Evolutionary conservation across 2,113 vertebrate genomes (phyloP).

Genomic region (Saccopteryx leptura): DNA sequence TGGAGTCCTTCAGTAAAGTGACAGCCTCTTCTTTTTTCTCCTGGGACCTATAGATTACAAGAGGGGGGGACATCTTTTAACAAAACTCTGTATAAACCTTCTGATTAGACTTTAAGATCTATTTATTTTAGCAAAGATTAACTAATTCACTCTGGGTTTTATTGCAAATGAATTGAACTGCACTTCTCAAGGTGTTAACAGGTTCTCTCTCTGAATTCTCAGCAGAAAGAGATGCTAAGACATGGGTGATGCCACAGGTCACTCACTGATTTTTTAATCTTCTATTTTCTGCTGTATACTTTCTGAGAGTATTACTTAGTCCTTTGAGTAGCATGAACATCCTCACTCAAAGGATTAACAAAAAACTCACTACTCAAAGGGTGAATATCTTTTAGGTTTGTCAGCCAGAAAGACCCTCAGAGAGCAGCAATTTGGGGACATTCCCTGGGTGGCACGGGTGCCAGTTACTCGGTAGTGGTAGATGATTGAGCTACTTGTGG

Average conservation of each 20-base stretch:
- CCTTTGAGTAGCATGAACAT: too few species aligned
- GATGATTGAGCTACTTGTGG: background rate
- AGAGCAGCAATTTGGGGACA: background rate
- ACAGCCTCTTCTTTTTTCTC: slow-evolving; percentile 94
- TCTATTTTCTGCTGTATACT: background rate
- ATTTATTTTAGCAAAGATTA: slow-evolving; percentile 59
- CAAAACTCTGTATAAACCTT: slow-evolving; percentile 49
- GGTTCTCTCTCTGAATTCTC: background rate
- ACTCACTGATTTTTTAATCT: background rate
- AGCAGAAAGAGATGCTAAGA: background rate
- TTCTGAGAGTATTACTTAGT: background rate
- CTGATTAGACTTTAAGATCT: slow-evolving; percentile 43
- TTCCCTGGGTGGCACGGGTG: background rate
- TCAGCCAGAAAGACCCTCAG: background rate
- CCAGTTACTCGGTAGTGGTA: background rate
- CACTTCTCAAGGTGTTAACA: background rate
- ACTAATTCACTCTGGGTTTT: background rate
- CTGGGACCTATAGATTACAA: slow-evolving; percentile 90
- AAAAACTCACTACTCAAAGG: too few species aligned
- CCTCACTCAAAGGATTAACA: too few species aligned
- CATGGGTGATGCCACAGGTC: background rate
- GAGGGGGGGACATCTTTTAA: slow-evolving; percentile 42
- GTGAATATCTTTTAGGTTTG: background rate
- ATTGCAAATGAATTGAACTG: background rate
- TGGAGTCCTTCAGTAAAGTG: slow-evolving; percentile 92